Evolutionary conservation across 2,113 vertebrate genomes (phyloP).

Genomic region (Rhabdomys dilectus): DNA sequence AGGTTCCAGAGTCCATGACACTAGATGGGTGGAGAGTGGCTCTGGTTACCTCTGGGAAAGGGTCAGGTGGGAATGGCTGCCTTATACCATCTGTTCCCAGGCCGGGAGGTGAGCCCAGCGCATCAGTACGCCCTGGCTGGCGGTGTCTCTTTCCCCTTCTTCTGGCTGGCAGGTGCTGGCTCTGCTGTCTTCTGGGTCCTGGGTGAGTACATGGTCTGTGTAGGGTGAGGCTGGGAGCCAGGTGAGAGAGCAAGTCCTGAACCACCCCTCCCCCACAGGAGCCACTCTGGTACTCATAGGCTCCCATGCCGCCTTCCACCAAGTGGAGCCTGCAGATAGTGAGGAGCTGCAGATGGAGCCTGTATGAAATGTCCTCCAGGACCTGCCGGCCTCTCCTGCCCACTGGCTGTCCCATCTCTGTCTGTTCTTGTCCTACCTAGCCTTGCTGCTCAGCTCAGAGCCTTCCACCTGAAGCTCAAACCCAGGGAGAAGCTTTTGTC

Average conservation of each 20-base stretch:
- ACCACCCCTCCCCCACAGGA: conserved; percentile 82
- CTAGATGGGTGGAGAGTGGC: not conserved
- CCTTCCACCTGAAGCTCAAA: not conserved
- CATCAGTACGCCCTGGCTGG: conserved; percentile 93
- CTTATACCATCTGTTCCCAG: conserved; percentile 78
- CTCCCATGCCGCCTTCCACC: conserved; percentile 92
- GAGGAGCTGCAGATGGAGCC: conserved; percentile 92
- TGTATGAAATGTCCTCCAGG: conserved; percentile 27
- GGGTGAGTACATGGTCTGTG: conserved; percentile 85
- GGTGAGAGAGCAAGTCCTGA: not conserved
- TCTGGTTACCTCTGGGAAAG: not conserved
- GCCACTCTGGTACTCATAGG: conserved; percentile 94
- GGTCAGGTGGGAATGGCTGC: not conserved
- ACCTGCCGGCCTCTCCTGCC: not conserved
- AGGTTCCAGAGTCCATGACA: not conserved
- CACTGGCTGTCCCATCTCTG: not conserved
- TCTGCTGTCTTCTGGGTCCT: conserved; percentile 95
- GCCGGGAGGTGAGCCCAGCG: conserved; percentile 90
- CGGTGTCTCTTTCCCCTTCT: conserved; percentile 92
- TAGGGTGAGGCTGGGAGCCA: accelerated
- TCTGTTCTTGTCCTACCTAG: not conserved
- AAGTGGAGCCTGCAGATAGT: conserved; percentile 88
- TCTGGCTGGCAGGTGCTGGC: conserved; percentile 95
- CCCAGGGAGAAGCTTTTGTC: not conserved
- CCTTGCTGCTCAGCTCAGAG: not conserved